A percentile compares a stretch with the other conserved stretches of the same genome.
phyloP scores from a whole-genome alignment of 1,140 invertebrate genomes.

The Trinorchestia longiramus region DNA sequence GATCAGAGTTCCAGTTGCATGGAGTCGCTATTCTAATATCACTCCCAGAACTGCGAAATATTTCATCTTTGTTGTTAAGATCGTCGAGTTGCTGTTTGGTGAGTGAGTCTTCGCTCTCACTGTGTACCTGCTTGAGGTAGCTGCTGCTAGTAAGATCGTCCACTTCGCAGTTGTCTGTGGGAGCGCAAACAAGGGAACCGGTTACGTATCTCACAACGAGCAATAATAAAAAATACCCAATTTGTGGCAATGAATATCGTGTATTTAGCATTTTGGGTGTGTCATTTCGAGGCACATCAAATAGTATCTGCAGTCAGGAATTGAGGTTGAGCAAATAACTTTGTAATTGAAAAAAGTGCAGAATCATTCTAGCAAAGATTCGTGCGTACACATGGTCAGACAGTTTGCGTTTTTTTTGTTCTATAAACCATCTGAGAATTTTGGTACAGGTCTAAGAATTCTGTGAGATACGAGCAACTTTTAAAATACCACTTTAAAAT shows the following conservation, averaged over 20 bases:
- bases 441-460: too few species aligned
- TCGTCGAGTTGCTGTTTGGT: conserved; percentile 27
- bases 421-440: too few species aligned
- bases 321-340: background rate
- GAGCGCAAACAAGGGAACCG: background rate
- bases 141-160: background rate
- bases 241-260: background rate
- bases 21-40: conserved; percentile 47
- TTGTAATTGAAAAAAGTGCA: background rate
- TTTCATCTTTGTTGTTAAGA: conserved; percentile 38
- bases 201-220: background rate
- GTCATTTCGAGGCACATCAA: background rate
- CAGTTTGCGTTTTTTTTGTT: too few species aligned
- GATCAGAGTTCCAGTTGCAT: conserved; percentile 29
- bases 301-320: background rate
- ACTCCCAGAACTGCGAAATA: conserved; percentile 27
- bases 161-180: conserved; percentile 30
- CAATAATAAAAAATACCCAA: background rate
- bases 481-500: too few species aligned
- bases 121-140: background rate
- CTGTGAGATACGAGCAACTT: too few species aligned
- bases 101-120: conserved; percentile 14
- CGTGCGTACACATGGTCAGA: too few species aligned
- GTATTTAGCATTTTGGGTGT: background rate
- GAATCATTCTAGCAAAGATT: background rate